phyloP scores from a whole-genome alignment of 2,888 invertebrate genomes.

The Pycnomerus fuliginosus region DNA sequence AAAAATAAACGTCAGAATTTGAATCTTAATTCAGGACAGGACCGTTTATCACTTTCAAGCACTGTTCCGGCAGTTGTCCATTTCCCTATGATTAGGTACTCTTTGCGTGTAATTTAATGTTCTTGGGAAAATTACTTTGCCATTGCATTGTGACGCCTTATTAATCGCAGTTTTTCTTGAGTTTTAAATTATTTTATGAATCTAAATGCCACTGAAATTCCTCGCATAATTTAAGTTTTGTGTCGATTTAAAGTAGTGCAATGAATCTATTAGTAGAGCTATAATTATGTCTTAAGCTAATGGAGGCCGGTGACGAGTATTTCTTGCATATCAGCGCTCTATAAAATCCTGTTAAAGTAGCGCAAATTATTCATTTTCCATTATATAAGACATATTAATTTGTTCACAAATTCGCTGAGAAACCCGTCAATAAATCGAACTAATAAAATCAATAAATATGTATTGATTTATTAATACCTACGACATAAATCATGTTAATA shows the following conservation, averaged over 20 bases:
- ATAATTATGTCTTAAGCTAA: too few species aligned
- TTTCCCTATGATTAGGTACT: conserved; percentile 16
- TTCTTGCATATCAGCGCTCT: too few species aligned
- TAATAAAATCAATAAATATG: conserved; percentile 38
- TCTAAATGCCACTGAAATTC: too few species aligned
- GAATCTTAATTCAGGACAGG: conserved; percentile 5
- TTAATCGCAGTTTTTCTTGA: conserved; percentile 4
- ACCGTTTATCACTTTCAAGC: conserved; percentile 16
- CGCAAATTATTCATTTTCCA: too few species aligned
- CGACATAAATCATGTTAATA: conserved; percentile 41
- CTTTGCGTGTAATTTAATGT: conserved; percentile 13
- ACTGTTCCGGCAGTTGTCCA: conserved; percentile 15
- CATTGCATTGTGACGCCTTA: conserved; percentile 3
- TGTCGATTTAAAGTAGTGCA: too few species aligned
- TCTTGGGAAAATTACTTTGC: conserved; percentile 7
- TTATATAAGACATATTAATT: too few species aligned
- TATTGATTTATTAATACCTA: conserved; percentile 39
- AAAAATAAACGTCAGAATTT: conserved; percentile 9
- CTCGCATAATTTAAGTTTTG: too few species aligned
- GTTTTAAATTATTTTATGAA: too few species aligned
- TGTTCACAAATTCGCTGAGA: conserved; percentile 30
- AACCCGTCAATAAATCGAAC: conserved; percentile 34
- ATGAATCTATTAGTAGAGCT: too few species aligned
- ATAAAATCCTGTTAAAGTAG: too few species aligned
- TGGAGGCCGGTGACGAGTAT: too few species aligned